Conservation (phyloP, 2,888 invertebrate genomes). For the Hyppa rectilinea region DNA sequence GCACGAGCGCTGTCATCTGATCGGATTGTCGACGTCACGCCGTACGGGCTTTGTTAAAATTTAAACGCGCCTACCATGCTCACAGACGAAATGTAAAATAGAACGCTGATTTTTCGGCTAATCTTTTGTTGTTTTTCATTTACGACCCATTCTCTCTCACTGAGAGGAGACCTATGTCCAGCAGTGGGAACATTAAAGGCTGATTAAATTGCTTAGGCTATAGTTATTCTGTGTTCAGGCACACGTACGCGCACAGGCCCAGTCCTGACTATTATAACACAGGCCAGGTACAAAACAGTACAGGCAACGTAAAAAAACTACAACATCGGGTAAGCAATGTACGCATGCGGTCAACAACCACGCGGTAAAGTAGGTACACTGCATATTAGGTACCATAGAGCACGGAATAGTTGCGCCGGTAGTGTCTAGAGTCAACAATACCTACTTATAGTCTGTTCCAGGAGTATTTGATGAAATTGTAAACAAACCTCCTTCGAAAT, state of each 20-base stretch:
- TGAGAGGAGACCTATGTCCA: too few relatives aligned
- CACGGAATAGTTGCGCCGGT: background rate
- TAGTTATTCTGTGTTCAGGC: background rate
- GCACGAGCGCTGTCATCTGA: slow-evolving; percentile 8
- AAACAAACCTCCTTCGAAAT: background rate
- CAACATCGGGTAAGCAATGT: slow-evolving; percentile 4
- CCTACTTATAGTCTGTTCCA: background rate
- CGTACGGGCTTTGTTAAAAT: slow-evolving; percentile 13
- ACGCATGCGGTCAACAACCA: slow-evolving; percentile 29
- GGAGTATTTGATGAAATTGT: background rate
- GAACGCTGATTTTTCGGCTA: background rate
- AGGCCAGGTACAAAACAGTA: too few relatives aligned
- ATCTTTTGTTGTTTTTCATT: background rate
- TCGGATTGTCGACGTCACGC: slow-evolving; percentile 17
- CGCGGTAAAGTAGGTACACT: background rate
- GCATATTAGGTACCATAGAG: background rate
- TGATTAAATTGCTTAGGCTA: too few relatives aligned
- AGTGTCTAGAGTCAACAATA: background rate
- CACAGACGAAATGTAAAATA: slow-evolving; percentile 5
- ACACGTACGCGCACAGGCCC: background rate
- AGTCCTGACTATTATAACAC: background rate
- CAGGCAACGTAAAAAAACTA: slow-evolving; percentile 11
- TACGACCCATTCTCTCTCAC: too few relatives aligned
- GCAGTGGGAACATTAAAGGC: too few relatives aligned
- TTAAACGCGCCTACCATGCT: background rate